Evolutionary conservation across 2,888 invertebrate genomes (phyloP), one percentile per base, ranked within the genome.

Genomic region (Ypsolopha sequella): DNA sequence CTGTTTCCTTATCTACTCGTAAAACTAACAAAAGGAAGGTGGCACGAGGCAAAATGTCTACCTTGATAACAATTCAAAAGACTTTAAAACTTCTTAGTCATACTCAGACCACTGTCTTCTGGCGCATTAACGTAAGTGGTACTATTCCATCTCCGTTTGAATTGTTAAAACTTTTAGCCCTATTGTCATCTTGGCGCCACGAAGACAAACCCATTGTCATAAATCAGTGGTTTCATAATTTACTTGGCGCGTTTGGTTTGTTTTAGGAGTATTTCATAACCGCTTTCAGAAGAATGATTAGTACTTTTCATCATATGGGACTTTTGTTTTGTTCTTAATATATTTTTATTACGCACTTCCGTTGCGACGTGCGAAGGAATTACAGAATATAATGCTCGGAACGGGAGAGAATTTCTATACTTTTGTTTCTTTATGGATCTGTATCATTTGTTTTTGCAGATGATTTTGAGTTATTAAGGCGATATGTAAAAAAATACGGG

Each of bases 381-480:
- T 24, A 61, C 52, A 57, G 58, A 57, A 75, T 73, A 70, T 68
- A 70, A 65, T 75, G 80, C 70, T 67, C 74, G 73, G 69, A 67
- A 35, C 74, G 73, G 69, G 68, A 35, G 71, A 14, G 74, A 71
- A 74, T 73, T 66, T 73, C 68, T 63, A 53, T 51, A 60, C 58
- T 65, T 63, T 57, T n/a, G n/a, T 24, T 46, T 55, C 61, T 62
- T 59, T 64, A 11, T 39, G 7, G 2, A 39, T 10, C 10, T 6
- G 39, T 7, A 10, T 11, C 39, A 24, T 39, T 39, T 39, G n/a
- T 39, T 6, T 11, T 39, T 11, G 11, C n/a, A 39, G 11, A 39
- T n/a, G n/a, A n/a, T n/a, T n/a, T n/a, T 39, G 39, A 39, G 39
- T 39, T 9, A 10, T n/a, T n/a, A n/a, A n/a, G n/a, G n/a, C n/a